Conservation (phyloP, 2,888 invertebrate species). For the Alloplasta piceator region DNA sequence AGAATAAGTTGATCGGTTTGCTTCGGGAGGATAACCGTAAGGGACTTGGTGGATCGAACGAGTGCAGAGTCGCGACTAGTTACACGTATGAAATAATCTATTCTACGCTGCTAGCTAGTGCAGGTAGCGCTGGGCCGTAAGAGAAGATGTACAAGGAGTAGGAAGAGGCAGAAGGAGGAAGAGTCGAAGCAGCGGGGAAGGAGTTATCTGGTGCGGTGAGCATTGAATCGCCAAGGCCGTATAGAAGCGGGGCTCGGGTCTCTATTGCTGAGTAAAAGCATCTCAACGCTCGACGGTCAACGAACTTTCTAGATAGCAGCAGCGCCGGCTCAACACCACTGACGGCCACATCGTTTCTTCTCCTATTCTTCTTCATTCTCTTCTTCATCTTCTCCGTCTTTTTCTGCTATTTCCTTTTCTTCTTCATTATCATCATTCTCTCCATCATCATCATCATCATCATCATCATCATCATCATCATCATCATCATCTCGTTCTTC, state of each 20-base stretch:
- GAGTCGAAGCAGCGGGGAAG: conserved; percentile 66
- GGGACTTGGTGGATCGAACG: conserved; percentile 53
- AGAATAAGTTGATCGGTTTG: conserved; percentile 43
- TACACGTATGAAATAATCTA: conserved; percentile 82
- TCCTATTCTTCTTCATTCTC: conserved; percentile 16
- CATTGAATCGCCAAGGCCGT: conserved; percentile 82
- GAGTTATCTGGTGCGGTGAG: conserved; percentile 81
- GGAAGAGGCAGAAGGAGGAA: conserved; percentile 43
- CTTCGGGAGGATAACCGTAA: conserved; percentile 40
- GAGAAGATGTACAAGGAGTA: conserved; percentile 54
- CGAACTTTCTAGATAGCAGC: conserved; percentile 72
- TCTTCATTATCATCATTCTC: conserved; percentile 16
- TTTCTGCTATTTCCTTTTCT: conserved; percentile 10
- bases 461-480: conserved; percentile 24
- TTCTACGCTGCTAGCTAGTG: conserved; percentile 75
- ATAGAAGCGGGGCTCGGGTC: conserved; percentile 71
- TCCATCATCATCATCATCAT: conserved; percentile 34
- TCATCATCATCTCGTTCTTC: conserved; percentile 40
- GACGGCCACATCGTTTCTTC: conserved; percentile 37
- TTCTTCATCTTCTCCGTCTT: conserved; percentile 31
- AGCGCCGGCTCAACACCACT: conserved; percentile 59
- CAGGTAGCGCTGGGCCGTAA: conserved; percentile 52
- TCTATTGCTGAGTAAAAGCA: conserved; percentile 71
- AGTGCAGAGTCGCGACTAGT: conserved; percentile 74
- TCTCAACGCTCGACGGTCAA: conserved; percentile 79